These are phyloP conservation scores for Erpetoichthys calabaricus DNA, from an alignment of 2,797 vertebrate species.

Conservation along the genomic window DNA sequence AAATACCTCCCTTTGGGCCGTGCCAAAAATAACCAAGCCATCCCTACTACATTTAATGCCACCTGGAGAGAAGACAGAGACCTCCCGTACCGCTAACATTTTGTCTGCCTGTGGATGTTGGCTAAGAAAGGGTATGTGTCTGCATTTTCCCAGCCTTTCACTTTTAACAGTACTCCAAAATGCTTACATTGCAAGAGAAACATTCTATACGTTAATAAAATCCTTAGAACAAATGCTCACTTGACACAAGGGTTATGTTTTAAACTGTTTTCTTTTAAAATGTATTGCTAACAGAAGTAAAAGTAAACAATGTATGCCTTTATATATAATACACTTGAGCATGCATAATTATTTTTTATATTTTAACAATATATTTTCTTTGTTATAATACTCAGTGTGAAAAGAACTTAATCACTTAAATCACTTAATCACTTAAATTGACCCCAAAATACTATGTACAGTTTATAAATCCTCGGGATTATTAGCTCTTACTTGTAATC, in stretches of 20 bases:
- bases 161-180: slow-evolving; percentile 1
- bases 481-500: too few species aligned
- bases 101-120: slow-evolving; percentile 3
- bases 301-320: too few species aligned
- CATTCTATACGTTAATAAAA: background rate
- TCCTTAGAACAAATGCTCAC: background rate
- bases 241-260: background rate
- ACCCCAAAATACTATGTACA: too few species aligned
- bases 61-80: slow-evolving; percentile 3
- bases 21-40: background rate
- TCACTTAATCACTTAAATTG: too few species aligned
- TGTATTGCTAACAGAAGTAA: too few species aligned
- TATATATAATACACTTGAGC: too few species aligned
- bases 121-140: slow-evolving; percentile 1
- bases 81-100: background rate
- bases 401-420: too few species aligned
- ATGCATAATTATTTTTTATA: too few species aligned
- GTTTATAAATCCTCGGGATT: too few species aligned
- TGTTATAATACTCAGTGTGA: too few species aligned
- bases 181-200: slow-evolving; percentile 4
- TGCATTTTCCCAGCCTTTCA: slow-evolving; percentile 1
- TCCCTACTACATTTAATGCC: slow-evolving; percentile 1
- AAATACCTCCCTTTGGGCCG: background rate
- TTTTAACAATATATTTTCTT: too few species aligned
- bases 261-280: too few species aligned